Evolutionary conservation across 2,113 vertebrate species (phyloP).

Genomic region (Nesogale talazaci): DNA sequence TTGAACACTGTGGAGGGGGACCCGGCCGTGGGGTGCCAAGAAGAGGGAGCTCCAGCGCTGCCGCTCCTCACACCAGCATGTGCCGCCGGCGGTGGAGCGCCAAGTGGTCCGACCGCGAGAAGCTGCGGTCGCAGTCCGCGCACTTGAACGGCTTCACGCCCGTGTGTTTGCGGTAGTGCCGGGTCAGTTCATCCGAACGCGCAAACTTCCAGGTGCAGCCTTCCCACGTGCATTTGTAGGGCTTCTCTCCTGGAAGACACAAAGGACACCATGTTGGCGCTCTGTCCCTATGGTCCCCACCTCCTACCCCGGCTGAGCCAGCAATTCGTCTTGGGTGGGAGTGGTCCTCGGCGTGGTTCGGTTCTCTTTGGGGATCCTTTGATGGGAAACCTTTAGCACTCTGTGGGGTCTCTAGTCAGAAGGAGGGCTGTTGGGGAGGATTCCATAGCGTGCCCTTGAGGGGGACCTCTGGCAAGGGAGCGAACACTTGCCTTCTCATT

Average conservation of each 20-base stretch:
- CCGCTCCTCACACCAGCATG: constrained; percentile 95
- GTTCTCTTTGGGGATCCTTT: not conserved
- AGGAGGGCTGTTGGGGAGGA: not conserved
- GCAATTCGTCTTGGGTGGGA: not conserved
- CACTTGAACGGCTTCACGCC: constrained; percentile 99
- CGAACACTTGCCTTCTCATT: not conserved
- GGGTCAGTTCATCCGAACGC: constrained; percentile 98
- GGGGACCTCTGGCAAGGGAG: not conserved
- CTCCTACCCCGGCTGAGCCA: not conserved
- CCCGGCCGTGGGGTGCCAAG: constrained; percentile 89
- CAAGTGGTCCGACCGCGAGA: constrained; percentile 98
- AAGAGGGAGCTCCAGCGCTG: constrained; percentile 91
- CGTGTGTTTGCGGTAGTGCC: constrained; percentile 99
- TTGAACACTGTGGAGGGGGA: constrained; percentile 87
- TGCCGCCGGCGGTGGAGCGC: constrained; percentile 98
- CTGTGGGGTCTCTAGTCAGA: not conserved
- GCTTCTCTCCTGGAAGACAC: constrained; percentile 95
- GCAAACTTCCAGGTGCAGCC: constrained; percentile 99
- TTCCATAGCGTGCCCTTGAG: not conserved
- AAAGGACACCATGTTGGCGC: constrained; percentile 53
- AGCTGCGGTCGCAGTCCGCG: constrained; percentile 99
- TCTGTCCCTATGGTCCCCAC: not conserved
- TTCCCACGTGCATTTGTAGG: constrained; percentile 99
- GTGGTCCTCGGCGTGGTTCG: not conserved
- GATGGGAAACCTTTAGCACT: not conserved